These are phyloP conservation scores for Pelodytes ibericus DNA, from an alignment of 2,797 vertebrate genomes.

Conservation along the genomic window DNA sequence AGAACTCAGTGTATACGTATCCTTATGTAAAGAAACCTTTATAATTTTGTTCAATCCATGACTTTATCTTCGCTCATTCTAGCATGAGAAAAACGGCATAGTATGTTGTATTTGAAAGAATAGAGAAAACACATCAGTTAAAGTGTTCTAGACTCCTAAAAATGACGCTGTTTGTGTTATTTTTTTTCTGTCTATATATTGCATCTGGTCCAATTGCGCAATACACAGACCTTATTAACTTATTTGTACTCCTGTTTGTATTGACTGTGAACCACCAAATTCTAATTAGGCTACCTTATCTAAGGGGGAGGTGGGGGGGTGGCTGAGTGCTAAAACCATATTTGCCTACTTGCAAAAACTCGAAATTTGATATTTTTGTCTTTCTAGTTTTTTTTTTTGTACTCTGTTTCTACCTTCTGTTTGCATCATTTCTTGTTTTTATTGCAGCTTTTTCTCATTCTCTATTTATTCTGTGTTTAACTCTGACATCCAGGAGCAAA, in stretches of 20 bases:
- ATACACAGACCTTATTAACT: neutral
- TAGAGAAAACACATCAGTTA: neutral
- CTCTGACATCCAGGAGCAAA: neutral
- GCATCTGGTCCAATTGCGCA: constrained; percentile 2
- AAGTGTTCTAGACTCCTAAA: neutral
- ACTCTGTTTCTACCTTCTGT: neutral
- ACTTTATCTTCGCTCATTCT: neutral
- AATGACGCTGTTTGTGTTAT: neutral
- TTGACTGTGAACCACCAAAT: neutral
- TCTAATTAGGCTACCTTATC: neutral
- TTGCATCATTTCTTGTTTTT: neutral
- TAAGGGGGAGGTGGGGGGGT: too few species aligned
- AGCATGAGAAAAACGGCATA: neutral
- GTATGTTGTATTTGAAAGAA: neutral
- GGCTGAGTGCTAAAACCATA: neutral
- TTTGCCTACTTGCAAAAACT: neutral
- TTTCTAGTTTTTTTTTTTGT: neutral
- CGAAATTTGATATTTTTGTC: neutral
- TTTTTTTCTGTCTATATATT: constrained; percentile 1
- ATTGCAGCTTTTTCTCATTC: neutral
- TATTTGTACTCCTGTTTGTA: neutral
- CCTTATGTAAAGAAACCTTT: neutral
- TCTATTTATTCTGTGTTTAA: neutral
- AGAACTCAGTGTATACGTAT: constrained; percentile 12
- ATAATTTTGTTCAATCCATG: neutral